These are phyloP conservation scores for Drosophila jambulina DNA, from an alignment of 1,140 invertebrate species.

Conservation along the genomic window DNA sequence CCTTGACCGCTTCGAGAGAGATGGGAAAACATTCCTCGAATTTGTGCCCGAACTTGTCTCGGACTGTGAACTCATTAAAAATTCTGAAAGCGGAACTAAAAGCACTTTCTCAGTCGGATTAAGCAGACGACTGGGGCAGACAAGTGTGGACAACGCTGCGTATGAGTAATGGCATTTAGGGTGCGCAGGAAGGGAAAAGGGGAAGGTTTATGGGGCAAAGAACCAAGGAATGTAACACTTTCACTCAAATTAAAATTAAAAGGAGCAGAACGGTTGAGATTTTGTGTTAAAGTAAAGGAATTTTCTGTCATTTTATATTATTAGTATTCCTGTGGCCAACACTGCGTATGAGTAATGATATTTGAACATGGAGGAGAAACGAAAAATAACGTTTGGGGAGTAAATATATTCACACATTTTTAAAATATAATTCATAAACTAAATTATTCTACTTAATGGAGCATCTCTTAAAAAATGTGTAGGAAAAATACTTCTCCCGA, in stretches of 20 bases:
- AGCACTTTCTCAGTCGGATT: conserved; percentile 29
- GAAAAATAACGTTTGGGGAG: neutral
- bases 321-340: neutral
- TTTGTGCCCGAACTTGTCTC: conserved; percentile 21
- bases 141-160: conserved; percentile 8
- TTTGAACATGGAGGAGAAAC: neutral
- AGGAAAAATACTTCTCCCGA: no score
- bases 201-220: no score
- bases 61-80: conserved; percentile 38
- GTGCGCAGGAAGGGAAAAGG: fast-evolving
- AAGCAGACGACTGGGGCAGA: neutral
- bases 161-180: conserved; percentile 24
- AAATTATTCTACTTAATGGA: no score
- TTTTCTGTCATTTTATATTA: neutral
- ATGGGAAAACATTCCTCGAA: conserved; percentile 23
- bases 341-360: conserved; percentile 20
- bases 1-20: conserved; percentile 33
- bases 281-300: conserved; percentile 2
- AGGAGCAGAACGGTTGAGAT: no score
- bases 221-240: neutral
- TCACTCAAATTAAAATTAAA: neutral
- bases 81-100: conserved; percentile 33
- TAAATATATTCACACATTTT: no score
- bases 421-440: no score
- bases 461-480: no score